phyloP scores from a whole-genome alignment of 2,797 vertebrate species.

The Echiichthys vipera region DNA sequence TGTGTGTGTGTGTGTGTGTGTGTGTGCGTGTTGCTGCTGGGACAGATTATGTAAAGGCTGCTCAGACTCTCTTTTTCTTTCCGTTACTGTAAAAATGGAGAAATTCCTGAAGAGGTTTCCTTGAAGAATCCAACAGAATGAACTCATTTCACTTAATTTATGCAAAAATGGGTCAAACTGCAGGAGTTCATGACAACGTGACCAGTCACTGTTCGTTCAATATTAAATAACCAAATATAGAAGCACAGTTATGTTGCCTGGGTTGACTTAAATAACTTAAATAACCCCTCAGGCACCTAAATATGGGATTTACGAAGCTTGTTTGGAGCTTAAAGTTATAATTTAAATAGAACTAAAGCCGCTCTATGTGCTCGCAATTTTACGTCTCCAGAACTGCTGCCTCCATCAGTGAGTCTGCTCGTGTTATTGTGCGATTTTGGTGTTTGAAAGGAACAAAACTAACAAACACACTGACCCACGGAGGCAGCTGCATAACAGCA shows the following conservation, averaged over 20 bases:
- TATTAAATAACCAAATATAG: no score
- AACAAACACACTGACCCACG: no score
- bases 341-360: no score
- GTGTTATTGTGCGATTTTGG: no score
- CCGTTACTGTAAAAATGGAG: background rate
- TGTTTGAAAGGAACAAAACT: no score
- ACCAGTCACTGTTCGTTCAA: background rate
- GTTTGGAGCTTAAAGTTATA: background rate
- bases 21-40: background rate
- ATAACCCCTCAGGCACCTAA: no score
- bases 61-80: background rate
- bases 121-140: background rate
- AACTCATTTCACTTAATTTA: background rate
- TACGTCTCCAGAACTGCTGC: no score
- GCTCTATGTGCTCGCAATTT: no score
- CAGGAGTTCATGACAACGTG: background rate
- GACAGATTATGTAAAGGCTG: slow-evolving; percentile 43
- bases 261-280: background rate
- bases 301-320: background rate
- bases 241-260: background rate
- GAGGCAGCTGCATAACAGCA: no score
- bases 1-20: slow-evolving; percentile 13
- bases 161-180: background rate
- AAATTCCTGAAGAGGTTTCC: background rate
- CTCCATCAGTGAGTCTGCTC: no score